Percentiles rank a stretch among this genome's conserved stretches.
phyloP scores from a whole-genome alignment of 2,797 vertebrate genomes.

The Pseudopleuronectes americanus region DNA sequence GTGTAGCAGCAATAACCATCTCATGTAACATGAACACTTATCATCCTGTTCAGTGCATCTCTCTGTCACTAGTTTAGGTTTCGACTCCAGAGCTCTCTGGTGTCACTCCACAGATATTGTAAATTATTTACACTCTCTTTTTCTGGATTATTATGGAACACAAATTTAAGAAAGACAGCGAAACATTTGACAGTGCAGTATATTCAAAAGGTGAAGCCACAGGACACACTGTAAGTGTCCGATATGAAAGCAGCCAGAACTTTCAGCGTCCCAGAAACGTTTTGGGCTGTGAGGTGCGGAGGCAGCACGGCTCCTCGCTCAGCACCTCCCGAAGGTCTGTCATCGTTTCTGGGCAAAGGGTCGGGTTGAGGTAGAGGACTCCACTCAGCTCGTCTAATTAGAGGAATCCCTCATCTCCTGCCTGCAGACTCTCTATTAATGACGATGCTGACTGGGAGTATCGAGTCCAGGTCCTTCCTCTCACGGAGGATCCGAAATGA shows the following conservation, averaged over 20 bases:
- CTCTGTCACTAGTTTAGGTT: no score
- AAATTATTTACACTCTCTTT: not conserved
- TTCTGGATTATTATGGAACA: not conserved
- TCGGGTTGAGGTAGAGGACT: slow-evolving; percentile 61
- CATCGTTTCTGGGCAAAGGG: slow-evolving; percentile 19
- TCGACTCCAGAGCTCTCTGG: slow-evolving; percentile 7
- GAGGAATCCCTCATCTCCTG: slow-evolving; percentile 63
- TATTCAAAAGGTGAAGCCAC: slow-evolving; percentile 14
- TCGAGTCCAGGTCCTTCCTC: slow-evolving; percentile 88
- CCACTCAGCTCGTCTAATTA: slow-evolving; percentile 62
- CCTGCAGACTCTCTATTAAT: slow-evolving; percentile 68
- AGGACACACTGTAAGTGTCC: slow-evolving; percentile 17
- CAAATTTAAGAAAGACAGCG: slow-evolving; percentile 18
- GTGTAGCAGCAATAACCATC: slow-evolving; percentile 8
- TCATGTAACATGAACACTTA: not conserved
- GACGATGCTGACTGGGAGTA: slow-evolving; percentile 87
- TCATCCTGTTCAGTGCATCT: slow-evolving; percentile 26
- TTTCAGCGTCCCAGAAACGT: slow-evolving; percentile 7
- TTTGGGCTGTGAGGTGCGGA: slow-evolving; percentile 5
- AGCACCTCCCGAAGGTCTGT: slow-evolving; percentile 18
- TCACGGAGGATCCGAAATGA: slow-evolving; percentile 84
- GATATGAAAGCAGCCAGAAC: slow-evolving; percentile 5
- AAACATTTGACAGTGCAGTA: slow-evolving; percentile 16
- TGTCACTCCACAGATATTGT: slow-evolving; percentile 7
- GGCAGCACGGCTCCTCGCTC: slow-evolving; percentile 15